A percentile compares a stretch with the other conserved stretches of the same genome.
Conservation (phyloP, 2,113 vertebrate species). For the Planiliza haematocheilus region DNA sequence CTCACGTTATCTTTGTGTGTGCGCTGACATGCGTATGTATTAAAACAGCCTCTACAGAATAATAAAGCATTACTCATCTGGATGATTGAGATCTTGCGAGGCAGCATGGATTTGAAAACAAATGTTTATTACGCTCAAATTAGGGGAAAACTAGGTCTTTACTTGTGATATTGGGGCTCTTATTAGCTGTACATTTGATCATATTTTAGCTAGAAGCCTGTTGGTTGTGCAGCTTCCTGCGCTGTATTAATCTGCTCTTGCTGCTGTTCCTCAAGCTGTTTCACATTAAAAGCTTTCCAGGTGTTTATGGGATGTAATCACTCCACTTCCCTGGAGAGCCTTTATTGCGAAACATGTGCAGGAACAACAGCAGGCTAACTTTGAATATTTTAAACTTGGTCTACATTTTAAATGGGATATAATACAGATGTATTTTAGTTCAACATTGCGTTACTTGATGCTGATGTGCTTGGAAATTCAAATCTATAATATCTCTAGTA, state of each 20-base stretch:
- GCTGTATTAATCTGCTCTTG: constrained; percentile 10
- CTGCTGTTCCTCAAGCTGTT: constrained; percentile 51
- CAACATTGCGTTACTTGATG: too few species aligned
- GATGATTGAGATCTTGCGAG: constrained; percentile 7
- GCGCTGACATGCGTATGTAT: neutral
- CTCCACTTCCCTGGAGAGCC: constrained; percentile 26
- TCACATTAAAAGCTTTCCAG: constrained; percentile 43
- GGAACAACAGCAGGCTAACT: constrained; percentile 19
- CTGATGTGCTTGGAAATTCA: too few species aligned
- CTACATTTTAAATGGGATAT: neutral
- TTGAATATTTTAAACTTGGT: neutral
- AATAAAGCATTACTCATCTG: constrained; percentile 4
- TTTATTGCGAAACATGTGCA: constrained; percentile 48
- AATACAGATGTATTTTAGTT: neutral
- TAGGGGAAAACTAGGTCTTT: neutral
- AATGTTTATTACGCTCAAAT: constrained; percentile 12
- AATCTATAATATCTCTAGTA: too few species aligned
- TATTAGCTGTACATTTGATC: constrained; percentile 9
- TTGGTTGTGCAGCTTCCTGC: constrained; percentile 4
- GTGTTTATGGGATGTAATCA: constrained; percentile 45
- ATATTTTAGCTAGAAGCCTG: neutral
- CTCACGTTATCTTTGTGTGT: neutral
- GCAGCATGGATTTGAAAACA: constrained; percentile 4
- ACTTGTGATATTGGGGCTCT: neutral
- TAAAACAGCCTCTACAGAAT: neutral